Percentiles rank a stretch among this genome's conserved stretches.
These are phyloP conservation scores for Kryphioiulus occultus DNA, from an alignment of 2,888 invertebrate species.

Conservation along the genomic window DNA sequence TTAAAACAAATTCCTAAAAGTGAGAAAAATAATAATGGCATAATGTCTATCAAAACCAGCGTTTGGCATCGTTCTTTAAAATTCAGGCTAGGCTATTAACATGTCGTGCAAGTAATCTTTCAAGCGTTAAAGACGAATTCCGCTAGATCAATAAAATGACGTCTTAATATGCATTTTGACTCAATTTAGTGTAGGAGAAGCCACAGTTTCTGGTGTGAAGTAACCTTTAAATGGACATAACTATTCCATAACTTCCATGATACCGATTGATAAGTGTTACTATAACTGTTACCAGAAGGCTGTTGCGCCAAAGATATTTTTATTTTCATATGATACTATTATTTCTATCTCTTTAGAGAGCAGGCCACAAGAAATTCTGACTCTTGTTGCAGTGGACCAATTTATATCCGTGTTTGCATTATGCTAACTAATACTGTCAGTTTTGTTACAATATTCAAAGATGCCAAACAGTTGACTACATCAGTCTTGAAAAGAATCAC, in stretches of 20 bases:
- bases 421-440: background rate
- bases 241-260: background rate
- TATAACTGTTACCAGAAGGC: background rate
- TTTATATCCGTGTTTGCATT: background rate
- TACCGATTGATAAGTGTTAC: background rate
- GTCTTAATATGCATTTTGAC: background rate
- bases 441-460: background rate
- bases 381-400: constrained; percentile 20
- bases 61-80: too few relatives aligned
- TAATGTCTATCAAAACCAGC: too few relatives aligned
- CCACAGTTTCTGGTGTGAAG: background rate
- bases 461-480: background rate
- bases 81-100: too few relatives aligned
- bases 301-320: background rate
- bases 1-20: too few relatives aligned
- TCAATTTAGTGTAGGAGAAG: background rate
- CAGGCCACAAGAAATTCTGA: background rate
- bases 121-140: background rate
- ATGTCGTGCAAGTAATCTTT: background rate
- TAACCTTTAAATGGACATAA: background rate
- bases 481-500: background rate
- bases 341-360: background rate
- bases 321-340: background rate
- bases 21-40: too few relatives aligned
- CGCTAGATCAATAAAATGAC: background rate